Evolutionary conservation across 2,113 vertebrate species (phyloP), one percentile per base, ranked within the genome.

Genomic region (Psittacara wagleri): DNA sequence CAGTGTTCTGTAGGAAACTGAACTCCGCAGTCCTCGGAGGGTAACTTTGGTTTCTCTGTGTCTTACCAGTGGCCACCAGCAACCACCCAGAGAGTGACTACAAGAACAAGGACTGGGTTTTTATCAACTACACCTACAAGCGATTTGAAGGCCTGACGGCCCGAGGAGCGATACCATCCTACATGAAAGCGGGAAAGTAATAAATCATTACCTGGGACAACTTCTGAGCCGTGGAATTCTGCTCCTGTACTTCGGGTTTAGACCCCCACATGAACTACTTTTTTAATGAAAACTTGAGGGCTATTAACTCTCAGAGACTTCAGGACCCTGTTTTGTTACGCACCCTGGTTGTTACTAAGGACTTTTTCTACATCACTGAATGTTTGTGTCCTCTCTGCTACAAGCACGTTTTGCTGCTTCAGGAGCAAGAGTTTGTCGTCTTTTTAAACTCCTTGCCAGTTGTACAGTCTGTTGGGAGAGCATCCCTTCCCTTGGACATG

Each of bases 51-150:
- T 44, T 76, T 15, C 96, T 46, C 1, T 90, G 0, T 97, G 74
- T 88, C 81, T 96, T 78, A 68, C 27, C 97, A 98, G 98, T 98
- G 93, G 96, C 97, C 54, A 97, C 98, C 52, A 98, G 98, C 93
- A 99, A 99, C 88, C 99, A 99, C 74, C 98, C 99, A 2, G 99
- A 99, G 96, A 98, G 97, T 0, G 99, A 99, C 97, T 98, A 99
- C 97, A 99, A 99, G 98, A 99, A 99, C 98, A 99, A 99, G 90
- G 99, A 99, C 98, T 99, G 99, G 99, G 99, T 99, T 97, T 99
- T 99, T 97, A 98, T 99, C 98, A 99, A 99, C 96, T 99, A 99
- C 97, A 99, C 99, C 7, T 99, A 99, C 97, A 99, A 99, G 67
- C 99, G 99, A 88, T 99, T 99, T 1, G 99, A 99, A 91, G 99